Percentiles rank a stretch among this genome's conserved stretches.
Conservation (phyloP, 2,888 invertebrate species). For the Diloba caeruleocephala region DNA sequence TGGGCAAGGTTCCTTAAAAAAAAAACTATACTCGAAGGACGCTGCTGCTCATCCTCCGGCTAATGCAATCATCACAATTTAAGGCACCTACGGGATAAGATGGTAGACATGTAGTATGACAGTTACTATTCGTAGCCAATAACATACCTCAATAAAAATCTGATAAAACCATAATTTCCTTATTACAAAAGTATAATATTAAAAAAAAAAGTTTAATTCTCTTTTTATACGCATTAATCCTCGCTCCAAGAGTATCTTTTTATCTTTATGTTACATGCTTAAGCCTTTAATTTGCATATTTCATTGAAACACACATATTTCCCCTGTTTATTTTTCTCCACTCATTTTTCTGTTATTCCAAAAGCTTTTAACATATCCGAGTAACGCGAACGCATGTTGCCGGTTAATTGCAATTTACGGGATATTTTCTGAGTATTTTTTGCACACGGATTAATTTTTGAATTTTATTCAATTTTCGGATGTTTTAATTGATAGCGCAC, state of each 20-base stretch:
- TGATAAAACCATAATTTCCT: slow-evolving; percentile 6
- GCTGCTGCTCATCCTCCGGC: too few species aligned
- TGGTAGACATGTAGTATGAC: too few species aligned
- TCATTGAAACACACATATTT: slow-evolving; percentile 43
- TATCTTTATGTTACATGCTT: slow-evolving; percentile 39
- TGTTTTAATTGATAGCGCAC: neutral
- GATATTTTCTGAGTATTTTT: slow-evolving; percentile 6
- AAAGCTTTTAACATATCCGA: slow-evolving; percentile 23
- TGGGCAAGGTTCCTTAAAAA: too few species aligned
- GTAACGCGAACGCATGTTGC: slow-evolving; percentile 7
- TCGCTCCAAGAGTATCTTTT: slow-evolving; percentile 27
- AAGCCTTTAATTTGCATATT: slow-evolving; percentile 50
- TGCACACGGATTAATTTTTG: slow-evolving; percentile 5
- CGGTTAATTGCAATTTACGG: slow-evolving; percentile 6
- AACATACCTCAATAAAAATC: slow-evolving; percentile 6
- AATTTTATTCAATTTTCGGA: neutral
- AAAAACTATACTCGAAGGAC: too few species aligned
- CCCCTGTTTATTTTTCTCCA: slow-evolving; percentile 21
- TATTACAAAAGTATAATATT: slow-evolving; percentile 11
- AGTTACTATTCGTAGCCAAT: too few species aligned
- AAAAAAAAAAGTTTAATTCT: slow-evolving; percentile 40
- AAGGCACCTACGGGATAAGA: too few species aligned
- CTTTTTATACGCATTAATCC: slow-evolving; percentile 44
- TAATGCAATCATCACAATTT: too few species aligned
- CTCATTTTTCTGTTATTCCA: slow-evolving; percentile 34